A percentile compares a stretch with the other conserved stretches of the same genome.
These are phyloP conservation scores for Agelastica alni DNA, from an alignment of 2,888 invertebrate genomes.

Conservation along the genomic window DNA sequence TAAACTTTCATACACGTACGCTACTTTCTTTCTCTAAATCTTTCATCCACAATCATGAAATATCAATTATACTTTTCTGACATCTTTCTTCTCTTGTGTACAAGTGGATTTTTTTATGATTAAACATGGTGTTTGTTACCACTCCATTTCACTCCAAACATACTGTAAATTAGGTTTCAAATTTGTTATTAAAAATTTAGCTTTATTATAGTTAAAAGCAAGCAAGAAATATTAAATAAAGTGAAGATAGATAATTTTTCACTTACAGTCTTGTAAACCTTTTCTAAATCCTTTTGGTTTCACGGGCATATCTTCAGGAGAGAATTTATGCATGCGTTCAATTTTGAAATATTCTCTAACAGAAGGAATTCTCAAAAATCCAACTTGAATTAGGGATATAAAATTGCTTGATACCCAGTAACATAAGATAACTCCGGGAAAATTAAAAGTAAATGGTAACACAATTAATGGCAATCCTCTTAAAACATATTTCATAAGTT, in stretches of 20 bases:
- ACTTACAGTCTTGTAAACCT: slow-evolving; percentile 78
- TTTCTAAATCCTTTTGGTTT: slow-evolving; percentile 79
- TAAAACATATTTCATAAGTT: slow-evolving; percentile 74
- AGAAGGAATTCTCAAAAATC: slow-evolving; percentile 72
- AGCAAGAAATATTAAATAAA: too few relatives aligned
- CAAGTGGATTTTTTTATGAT: too few relatives aligned
- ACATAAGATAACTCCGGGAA: slow-evolving; percentile 83
- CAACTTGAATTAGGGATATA: slow-evolving; percentile 81
- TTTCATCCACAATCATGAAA: too few relatives aligned
- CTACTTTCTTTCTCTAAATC: too few relatives aligned
- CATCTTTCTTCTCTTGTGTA: too few relatives aligned
- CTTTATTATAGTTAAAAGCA: too few relatives aligned
- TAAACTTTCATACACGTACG: too few relatives aligned
- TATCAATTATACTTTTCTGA: too few relatives aligned
- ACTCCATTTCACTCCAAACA: too few relatives aligned
- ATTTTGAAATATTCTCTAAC: slow-evolving; percentile 80
- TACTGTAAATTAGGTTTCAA: too few relatives aligned
- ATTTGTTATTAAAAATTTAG: neutral
- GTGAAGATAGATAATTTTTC: neutral
- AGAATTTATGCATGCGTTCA: slow-evolving; percentile 63
- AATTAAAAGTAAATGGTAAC: slow-evolving; percentile 84
- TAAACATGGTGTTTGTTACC: too few relatives aligned
- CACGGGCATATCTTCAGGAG: slow-evolving; percentile 63
- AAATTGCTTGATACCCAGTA: slow-evolving; percentile 92
- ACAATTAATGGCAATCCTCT: slow-evolving; percentile 77